phyloP scores from a whole-genome alignment of 2,113 vertebrate species.

The Pongo pygmaeus region DNA sequence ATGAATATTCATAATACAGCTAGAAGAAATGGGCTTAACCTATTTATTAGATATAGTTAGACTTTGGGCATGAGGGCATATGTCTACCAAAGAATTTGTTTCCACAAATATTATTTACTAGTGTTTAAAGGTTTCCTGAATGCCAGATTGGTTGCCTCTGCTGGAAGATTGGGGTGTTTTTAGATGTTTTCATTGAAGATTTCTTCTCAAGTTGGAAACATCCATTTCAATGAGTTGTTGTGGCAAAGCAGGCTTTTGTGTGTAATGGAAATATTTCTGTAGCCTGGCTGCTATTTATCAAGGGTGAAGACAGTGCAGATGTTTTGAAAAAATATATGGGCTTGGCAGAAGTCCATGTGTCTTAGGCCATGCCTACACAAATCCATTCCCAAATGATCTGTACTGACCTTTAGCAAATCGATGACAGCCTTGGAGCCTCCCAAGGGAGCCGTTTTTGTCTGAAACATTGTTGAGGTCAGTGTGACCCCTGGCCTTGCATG shows the following conservation, averaged over 20 bases:
- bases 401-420: slow-evolving; percentile 58
- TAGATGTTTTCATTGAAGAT: not conserved
- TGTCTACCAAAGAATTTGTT: slow-evolving; percentile 22
- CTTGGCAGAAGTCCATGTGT: slow-evolving; percentile 55
- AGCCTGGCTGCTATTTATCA: slow-evolving; percentile 56
- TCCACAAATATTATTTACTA: not conserved
- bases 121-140: slow-evolving; percentile 8
- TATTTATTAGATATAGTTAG: not conserved
- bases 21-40: not conserved
- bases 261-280: slow-evolving; percentile 51
- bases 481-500: not conserved
- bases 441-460: not conserved
- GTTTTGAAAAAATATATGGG: slow-evolving; percentile 32
- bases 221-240: slow-evolving; percentile 7
- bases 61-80: not conserved
- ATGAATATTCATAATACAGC: not conserved
- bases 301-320: slow-evolving; percentile 71
- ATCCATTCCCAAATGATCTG: slow-evolving; percentile 13
- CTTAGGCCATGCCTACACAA: slow-evolving; percentile 43
- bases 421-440: slow-evolving; percentile 64
- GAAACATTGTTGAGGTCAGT: not conserved
- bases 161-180: not conserved
- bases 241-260: slow-evolving; percentile 17
- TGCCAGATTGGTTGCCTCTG: not conserved
- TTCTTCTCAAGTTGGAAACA: not conserved